Evolutionary conservation across 2,797 vertebrate genomes (phyloP), one percentile per base, ranked within the genome.

Genomic region (Sarcophilus harrisii): DNA sequence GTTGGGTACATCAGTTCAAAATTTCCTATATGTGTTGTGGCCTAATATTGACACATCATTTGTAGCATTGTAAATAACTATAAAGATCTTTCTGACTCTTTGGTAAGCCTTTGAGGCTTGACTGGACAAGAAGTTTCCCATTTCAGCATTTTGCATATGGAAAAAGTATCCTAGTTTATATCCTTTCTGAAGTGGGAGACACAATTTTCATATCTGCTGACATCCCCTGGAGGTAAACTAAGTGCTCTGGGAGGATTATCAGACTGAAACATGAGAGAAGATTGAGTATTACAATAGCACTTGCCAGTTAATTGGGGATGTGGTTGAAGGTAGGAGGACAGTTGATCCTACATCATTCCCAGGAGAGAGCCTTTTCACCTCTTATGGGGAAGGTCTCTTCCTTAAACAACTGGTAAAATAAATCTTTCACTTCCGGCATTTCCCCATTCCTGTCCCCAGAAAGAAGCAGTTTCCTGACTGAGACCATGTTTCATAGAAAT

Each of bases 351-450:
- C 27, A 29, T 92, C 60, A 5, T 62, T 54, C 2, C 0, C 1
- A 81, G 32, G 52, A 38, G 0, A 29, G 45, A 3, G 57, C 1
- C 49, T 93, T 81, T 91, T 60, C 14, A 30, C 24, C 0, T 30
- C 32, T 52, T 73, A 89, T 73, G 73, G 73, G 73, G 73, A 81
- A 45, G 6, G 66, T 81, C 38, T 38, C 38, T n/a, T 24, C 66
- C 66, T 81, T 81, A 81, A 81, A n/a, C 73, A 81, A 81, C n/a
- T 81, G 73, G 38, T 81, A 81, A 81, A 81, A 81, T 38, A 81
- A 81, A 81, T 38, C n/a, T 81, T 18, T 81, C 38, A 81, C 73
- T 45, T 81, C 73, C 21, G 6, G 38, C 73, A 81, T 81, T 45
- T 45, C 24, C 9, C 38, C 21, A 30, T 18, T 45, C 6, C 66